Conservation (phyloP, 2,797 vertebrate genomes). For the Brachymystax lenok region DNA sequence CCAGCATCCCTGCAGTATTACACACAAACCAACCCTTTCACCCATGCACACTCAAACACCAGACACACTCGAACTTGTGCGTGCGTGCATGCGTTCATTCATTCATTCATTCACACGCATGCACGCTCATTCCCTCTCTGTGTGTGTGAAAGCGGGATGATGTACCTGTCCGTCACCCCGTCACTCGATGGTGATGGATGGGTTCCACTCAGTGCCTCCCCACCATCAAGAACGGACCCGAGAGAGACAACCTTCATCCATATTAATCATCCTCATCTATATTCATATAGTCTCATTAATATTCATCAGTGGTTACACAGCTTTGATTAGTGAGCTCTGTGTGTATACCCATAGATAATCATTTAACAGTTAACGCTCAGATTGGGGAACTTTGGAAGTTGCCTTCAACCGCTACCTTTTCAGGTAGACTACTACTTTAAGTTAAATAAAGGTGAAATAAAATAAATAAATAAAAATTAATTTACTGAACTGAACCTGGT, state of each 20-base stretch:
- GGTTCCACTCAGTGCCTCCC: constrained; percentile 51
- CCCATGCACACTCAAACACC: constrained; percentile 2
- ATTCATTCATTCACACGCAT: neutral
- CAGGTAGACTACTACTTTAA: neutral
- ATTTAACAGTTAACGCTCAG: constrained; percentile 39
- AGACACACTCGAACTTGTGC: neutral
- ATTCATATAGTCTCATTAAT: constrained; percentile 67
- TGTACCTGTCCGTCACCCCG: constrained; percentile 47
- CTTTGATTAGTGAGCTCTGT: constrained; percentile 55
- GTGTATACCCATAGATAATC: constrained; percentile 49
- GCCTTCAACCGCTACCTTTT: constrained; percentile 4
- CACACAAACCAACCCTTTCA: neutral
- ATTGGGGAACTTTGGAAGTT: constrained; percentile 21
- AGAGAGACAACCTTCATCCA: constrained; percentile 56
- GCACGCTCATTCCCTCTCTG: neutral
- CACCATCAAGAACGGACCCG: constrained; percentile 44
- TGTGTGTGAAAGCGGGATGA: constrained; percentile 11
- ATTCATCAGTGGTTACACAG: constrained; percentile 60
- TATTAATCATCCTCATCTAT: constrained; percentile 64
- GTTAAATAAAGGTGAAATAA: too few relatives aligned
- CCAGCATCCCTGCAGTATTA: neutral
- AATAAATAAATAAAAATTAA: too few relatives aligned
- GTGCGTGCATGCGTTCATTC: too few relatives aligned
- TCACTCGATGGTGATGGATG: constrained; percentile 51
- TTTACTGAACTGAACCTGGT: too few relatives aligned